Evolutionary conservation across 1,140 invertebrate species (phyloP).

Genomic region (Bombus confusus): DNA sequence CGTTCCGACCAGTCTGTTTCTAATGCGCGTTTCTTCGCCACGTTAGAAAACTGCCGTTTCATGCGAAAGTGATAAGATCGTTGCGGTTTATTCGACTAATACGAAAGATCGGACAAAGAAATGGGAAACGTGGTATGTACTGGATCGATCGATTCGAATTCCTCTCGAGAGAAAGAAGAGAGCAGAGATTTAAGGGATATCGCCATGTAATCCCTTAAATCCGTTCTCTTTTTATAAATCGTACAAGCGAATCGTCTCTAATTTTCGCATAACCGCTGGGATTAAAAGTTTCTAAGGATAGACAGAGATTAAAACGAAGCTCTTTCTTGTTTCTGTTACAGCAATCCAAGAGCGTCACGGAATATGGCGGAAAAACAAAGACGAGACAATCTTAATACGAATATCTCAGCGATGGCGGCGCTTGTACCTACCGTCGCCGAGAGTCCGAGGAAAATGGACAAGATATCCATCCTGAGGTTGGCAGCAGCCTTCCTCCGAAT

Average conservation of each 20-base stretch:
- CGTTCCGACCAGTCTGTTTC: too few species aligned
- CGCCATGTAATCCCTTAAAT: too few species aligned
- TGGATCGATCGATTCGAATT: too few species aligned
- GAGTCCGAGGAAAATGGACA: slow-evolving; percentile 92
- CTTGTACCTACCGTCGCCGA: slow-evolving; percentile 92
- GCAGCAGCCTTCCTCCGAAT: slow-evolving; percentile 89
- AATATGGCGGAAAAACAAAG: slow-evolving; percentile 95
- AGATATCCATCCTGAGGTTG: slow-evolving; percentile 93
- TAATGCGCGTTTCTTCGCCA: rapidly evolving
- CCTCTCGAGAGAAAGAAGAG: too few species aligned
- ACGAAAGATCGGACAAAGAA: rapidly evolving
- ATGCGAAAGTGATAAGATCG: too few species aligned
- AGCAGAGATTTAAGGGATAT: too few species aligned
- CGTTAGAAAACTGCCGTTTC: too few species aligned
- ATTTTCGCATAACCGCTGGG: too few species aligned
- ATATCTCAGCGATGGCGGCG: slow-evolving; percentile 90
- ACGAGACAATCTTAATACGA: slow-evolving; percentile 93
- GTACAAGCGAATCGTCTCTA: too few species aligned
- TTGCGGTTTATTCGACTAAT: too few species aligned
- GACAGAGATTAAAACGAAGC: neutral
- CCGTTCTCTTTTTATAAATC: too few species aligned
- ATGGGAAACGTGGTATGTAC: too few species aligned
- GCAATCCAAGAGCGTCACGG: slow-evolving; percentile 88
- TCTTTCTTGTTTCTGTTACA: slow-evolving; percentile 78
- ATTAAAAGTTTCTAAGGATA: neutral